Conservation (phyloP, 2,113 vertebrate genomes). For the Ammodytes marinus region DNA sequence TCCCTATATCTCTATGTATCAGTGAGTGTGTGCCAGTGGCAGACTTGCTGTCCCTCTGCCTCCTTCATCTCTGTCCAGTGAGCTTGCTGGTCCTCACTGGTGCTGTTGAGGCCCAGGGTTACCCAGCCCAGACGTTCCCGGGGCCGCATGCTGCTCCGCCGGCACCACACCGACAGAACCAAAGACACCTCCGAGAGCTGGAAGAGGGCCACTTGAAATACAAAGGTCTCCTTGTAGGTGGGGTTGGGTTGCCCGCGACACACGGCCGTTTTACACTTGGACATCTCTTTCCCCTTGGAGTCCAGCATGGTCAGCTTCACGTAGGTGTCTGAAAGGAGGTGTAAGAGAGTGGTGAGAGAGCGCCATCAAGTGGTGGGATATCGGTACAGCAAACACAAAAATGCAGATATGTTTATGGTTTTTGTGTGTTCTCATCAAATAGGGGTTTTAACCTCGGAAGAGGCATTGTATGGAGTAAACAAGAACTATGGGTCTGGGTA, state of each 20-base stretch:
- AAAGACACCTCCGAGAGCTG: slow-evolving; percentile 97
- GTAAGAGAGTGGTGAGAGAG: slow-evolving; percentile 39
- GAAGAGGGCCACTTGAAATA: slow-evolving; percentile 98
- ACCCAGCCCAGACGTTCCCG: slow-evolving; percentile 96
- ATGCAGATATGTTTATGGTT: not conserved
- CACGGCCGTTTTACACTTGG: slow-evolving; percentile 95
- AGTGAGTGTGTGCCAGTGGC: slow-evolving; percentile 94
- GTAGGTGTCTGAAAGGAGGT: slow-evolving; percentile 89
- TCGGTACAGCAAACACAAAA: slow-evolving; percentile 14
- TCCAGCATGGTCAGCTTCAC: slow-evolving; percentile 97
- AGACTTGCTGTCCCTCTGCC: slow-evolving; percentile 95
- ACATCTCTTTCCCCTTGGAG: slow-evolving; percentile 99
- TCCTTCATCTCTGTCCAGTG: slow-evolving; percentile 98
- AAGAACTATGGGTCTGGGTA: not conserved
- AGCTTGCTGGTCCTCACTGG: slow-evolving; percentile 93
- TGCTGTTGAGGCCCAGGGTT: slow-evolving; percentile 95
- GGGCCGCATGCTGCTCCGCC: slow-evolving; percentile 92
- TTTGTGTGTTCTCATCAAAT: not conserved
- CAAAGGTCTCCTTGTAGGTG: slow-evolving; percentile 96
- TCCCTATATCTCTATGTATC: slow-evolving; percentile 83
- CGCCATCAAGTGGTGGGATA: slow-evolving; percentile 68
- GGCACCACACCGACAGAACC: slow-evolving; percentile 94
- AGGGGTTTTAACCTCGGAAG: not conserved
- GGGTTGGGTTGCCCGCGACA: slow-evolving; percentile 96
- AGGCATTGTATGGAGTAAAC: not conserved